Percentiles rank a stretch among this genome's conserved stretches.
phyloP scores from a whole-genome alignment of 2,113 vertebrate genomes.

The Anoura caudifer region DNA sequence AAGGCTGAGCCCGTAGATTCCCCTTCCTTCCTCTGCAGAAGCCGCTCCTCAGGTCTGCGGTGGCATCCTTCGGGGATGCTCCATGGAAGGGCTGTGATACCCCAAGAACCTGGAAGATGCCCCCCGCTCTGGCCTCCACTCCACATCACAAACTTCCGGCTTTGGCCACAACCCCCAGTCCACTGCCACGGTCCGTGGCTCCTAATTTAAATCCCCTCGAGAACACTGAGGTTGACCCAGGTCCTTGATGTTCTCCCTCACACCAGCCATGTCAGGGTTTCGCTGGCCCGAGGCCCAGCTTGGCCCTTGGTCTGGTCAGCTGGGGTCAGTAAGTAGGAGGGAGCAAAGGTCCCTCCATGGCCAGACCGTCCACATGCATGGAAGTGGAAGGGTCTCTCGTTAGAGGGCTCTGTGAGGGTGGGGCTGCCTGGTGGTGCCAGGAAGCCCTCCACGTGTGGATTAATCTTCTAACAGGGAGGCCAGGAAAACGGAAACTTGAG shows the following conservation, averaged over 20 bases:
- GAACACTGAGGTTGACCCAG: neutral
- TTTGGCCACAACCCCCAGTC: neutral
- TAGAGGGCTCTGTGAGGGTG: neutral
- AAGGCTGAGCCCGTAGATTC: neutral
- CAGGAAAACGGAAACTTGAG: neutral
- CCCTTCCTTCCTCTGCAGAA: neutral
- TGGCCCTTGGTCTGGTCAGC: neutral
- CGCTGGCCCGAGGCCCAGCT: neutral
- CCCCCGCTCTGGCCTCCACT: fast-evolving
- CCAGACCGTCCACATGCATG: neutral
- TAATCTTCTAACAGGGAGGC: neutral
- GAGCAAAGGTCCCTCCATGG: neutral
- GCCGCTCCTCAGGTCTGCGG: neutral
- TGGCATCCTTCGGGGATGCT: neutral
- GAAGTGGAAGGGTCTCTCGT: neutral
- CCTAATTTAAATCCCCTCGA: neutral
- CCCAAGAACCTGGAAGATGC: fast-evolving
- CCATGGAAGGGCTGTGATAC: neutral
- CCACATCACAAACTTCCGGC: neutral
- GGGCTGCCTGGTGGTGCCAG: neutral
- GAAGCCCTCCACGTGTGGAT: neutral
- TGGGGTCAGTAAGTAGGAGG: neutral
- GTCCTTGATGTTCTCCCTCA: neutral
- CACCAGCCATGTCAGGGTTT: neutral
- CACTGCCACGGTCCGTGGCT: neutral